Percentiles rank a stretch among this genome's conserved stretches.
Evolutionary conservation across 2,113 vertebrate species (phyloP).

Genomic region (Recurvirostra avosetta): DNA sequence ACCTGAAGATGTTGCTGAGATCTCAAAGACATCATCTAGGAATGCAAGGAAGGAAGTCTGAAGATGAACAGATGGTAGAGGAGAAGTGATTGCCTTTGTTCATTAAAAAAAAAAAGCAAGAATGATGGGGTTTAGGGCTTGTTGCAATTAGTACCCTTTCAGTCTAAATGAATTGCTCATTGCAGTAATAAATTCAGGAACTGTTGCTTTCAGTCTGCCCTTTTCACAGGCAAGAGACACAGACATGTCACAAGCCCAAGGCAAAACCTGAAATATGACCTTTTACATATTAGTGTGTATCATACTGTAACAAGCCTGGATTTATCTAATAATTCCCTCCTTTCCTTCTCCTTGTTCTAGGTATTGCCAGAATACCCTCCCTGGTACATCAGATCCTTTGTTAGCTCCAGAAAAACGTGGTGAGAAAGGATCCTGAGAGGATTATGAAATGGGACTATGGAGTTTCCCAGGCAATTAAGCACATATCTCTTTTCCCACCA

Average conservation of each 20-base stretch:
- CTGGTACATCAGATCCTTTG: not conserved
- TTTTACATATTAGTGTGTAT: not conserved
- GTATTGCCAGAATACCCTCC: not conserved
- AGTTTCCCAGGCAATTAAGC: not conserved
- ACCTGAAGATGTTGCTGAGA: not conserved
- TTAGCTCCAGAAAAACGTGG: not conserved
- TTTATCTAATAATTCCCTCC: not conserved
- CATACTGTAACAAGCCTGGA: not conserved
- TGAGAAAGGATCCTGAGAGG: not conserved
- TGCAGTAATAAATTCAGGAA: not conserved
- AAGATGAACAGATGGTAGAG: not conserved
- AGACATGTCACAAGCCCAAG: not conserved
- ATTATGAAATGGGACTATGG: not conserved
- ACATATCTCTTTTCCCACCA: not conserved
- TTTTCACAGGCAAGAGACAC: not conserved
- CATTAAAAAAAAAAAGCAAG: not conserved
- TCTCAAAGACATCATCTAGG: not conserved
- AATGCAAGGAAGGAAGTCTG: not conserved
- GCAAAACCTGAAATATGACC: not conserved
- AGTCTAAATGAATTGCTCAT: not conserved
- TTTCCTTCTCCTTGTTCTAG: not conserved
- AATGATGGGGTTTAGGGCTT: not conserved
- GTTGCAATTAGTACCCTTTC: not conserved
- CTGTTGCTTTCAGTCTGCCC: not conserved
- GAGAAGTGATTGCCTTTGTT: not conserved